These are phyloP conservation scores for Leptobrachium leishanense DNA, from an alignment of 2,113 vertebrate genomes.

Conservation along the genomic window DNA sequence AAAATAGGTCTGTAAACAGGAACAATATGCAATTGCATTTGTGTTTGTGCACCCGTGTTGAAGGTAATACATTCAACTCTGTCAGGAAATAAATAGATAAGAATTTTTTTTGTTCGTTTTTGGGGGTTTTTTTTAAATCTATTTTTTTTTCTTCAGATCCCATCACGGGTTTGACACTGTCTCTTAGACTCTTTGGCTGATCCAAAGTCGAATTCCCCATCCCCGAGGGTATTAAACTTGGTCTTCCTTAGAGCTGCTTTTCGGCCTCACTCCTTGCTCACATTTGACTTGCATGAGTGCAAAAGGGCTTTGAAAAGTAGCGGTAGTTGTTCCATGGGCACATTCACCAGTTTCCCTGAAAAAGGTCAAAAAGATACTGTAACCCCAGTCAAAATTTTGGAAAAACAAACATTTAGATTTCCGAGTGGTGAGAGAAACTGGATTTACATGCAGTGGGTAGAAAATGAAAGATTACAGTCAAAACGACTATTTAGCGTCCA, in stretches of 20 bases:
- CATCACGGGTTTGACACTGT: constrained; percentile 48
- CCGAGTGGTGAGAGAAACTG: no score
- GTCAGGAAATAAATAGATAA: constrained; percentile 99
- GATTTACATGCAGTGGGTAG: constrained; percentile 44
- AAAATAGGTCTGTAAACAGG: constrained; percentile 41
- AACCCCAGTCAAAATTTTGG: no score
- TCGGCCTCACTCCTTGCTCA: constrained; percentile 79
- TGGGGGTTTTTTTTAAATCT: not conserved
- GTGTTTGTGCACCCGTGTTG: constrained; percentile 84
- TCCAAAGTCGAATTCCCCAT: constrained; percentile 2
- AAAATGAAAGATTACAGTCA: no score
- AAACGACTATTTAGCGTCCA: no score
- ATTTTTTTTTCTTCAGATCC: constrained; percentile 52
- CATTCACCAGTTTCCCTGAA: constrained; percentile 94
- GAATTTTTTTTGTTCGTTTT: constrained; percentile 64
- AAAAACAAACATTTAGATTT: no score
- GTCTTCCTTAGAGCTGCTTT: constrained; percentile 3
- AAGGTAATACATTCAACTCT: constrained; percentile 99
- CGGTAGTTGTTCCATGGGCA: constrained; percentile 96
- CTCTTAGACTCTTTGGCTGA: constrained; percentile 37
- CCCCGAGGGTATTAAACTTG: constrained; percentile 55
- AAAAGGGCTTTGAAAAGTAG: constrained; percentile 98
- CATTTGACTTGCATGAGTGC: constrained; percentile 94
- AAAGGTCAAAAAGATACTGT: constrained; percentile 50
- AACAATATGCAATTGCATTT: constrained; percentile 41